These are phyloP conservation scores for Takifugu bimaculatus DNA, from an alignment of 2,113 vertebrate species.

Conservation along the genomic window DNA sequence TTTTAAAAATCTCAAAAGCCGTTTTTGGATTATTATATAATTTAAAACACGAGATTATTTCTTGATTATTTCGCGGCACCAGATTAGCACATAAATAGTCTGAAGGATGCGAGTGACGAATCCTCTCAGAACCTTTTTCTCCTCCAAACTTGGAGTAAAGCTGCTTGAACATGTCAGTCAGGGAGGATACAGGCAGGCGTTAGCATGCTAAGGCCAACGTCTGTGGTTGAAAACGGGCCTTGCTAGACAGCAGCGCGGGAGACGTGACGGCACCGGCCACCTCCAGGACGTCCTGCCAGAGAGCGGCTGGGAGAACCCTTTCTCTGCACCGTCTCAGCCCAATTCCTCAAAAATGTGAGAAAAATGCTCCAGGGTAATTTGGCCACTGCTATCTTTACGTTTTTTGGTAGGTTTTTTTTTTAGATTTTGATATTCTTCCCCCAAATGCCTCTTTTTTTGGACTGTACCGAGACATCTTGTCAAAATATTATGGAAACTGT, in stretches of 20 bases:
- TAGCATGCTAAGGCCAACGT: conserved; percentile 33
- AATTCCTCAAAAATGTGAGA: conserved; percentile 70
- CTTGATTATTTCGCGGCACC: background rate
- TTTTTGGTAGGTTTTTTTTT: no score
- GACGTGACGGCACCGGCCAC: conserved; percentile 57
- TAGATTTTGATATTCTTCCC: conserved; percentile 70
- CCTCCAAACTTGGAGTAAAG: background rate
- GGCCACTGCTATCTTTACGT: conserved; percentile 58
- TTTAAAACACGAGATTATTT: no score
- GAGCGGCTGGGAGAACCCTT: conserved; percentile 56
- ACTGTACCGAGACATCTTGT: conserved; percentile 52
- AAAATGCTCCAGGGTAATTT: conserved; percentile 68
- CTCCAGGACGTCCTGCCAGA: conserved; percentile 58
- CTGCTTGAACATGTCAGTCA: background rate
- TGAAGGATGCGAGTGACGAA: conserved; percentile 4
- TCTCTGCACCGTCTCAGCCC: conserved; percentile 40
- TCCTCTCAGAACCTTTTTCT: background rate
- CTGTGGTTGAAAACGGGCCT: conserved; percentile 37
- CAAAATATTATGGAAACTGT: conserved; percentile 68
- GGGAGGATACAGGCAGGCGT: conserved; percentile 29
- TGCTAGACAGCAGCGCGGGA: conserved; percentile 33
- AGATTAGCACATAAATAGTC: background rate
- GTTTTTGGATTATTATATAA: no score
- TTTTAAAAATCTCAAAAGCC: no score
- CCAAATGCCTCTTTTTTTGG: conserved; percentile 46